Evolutionary conservation across 2,797 vertebrate genomes (phyloP), one percentile per base, ranked within the genome.

Genomic region (Amphiprion clarkii): DNA sequence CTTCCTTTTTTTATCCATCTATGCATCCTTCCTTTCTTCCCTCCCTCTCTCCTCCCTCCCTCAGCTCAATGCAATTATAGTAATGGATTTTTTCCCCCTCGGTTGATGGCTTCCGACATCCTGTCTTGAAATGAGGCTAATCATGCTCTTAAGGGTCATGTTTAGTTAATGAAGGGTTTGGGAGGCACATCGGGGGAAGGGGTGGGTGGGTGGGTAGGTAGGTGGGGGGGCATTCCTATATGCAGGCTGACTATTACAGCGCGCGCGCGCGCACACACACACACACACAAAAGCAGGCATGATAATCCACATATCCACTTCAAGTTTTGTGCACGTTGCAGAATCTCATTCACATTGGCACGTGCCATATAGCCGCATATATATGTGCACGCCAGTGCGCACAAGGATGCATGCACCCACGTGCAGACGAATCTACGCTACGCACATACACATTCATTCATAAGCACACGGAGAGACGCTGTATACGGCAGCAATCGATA

Each of bases 21-120:
- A 86, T 90, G 89, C 89, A 92, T 92, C 91, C 90, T 86, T 92
- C 90, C 89, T 88, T 89, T 81, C 87, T 55, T 77, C 65, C 74
- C 81, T 69, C 76, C 62, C 76, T 81, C 83, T 67, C 77, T 74
- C 82, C 76, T 80, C 77, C 88, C 88, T 89, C 89, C 89, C 89
- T 89, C 86, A 85, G 86, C 87, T 90, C 94, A 95, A 96, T 96
- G 95, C 96, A 98, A 98, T 98, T 97, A 97, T 95, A 97, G 95
- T 96, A 97, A 98, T 98, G 96, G 96, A 95, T 96, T 96, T 96
- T 95, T 95, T 14, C 84, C 82, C 85, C 88, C 84, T 88, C 78
- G 64, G 86, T 93, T 98, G 96, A 98, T 97, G 96, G 97, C 95
- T 98, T 98, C 97, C 95, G 95, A 98, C 97, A 98, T 98, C 96